These are phyloP conservation scores for Myripristis murdjan DNA, from an alignment of 2,797 vertebrate species.

Conservation along the genomic window DNA sequence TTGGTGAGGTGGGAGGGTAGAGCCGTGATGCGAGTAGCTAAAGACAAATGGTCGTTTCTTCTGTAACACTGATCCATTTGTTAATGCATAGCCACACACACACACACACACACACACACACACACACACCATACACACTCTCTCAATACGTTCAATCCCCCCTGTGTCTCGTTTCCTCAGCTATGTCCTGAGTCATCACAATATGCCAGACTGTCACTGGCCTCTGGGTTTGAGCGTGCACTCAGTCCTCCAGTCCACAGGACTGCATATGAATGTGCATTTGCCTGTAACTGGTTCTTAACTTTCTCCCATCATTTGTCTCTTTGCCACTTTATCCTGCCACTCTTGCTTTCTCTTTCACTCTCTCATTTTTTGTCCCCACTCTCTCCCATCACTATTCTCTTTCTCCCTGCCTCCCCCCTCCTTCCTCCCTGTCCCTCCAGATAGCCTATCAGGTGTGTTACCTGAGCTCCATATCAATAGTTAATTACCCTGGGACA, in stretches of 20 bases:
- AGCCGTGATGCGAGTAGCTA: constrained; percentile 42
- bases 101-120: constrained; percentile 16
- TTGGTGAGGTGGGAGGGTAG: constrained; percentile 21
- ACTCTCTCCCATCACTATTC: background rate
- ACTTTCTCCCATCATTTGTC: constrained; percentile 14
- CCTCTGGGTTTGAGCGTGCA: constrained; percentile 7
- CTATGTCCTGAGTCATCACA: constrained; percentile 72
- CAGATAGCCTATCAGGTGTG: constrained; percentile 89
- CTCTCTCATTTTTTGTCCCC: background rate
- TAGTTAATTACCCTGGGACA: constrained; percentile 94
- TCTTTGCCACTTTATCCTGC: constrained; percentile 8
- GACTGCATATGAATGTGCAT: constrained; percentile 3
- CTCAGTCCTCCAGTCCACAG: constrained; percentile 22
- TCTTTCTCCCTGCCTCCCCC: constrained; percentile 10
- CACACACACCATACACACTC: too few relatives aligned
- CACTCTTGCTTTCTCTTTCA: constrained; percentile 25
- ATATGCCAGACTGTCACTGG: constrained; percentile 35
- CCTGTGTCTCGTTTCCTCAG: constrained; percentile 56
- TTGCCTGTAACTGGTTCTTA: background rate
- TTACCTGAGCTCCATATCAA: constrained; percentile 92
- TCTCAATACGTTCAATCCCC: constrained; percentile 45
- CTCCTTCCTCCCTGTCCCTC: constrained; percentile 20
- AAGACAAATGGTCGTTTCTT: constrained; percentile 75
- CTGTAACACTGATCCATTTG: constrained; percentile 72
- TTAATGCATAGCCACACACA: constrained; percentile 42